Percentiles rank a stretch among this genome's conserved stretches.
Evolutionary conservation across 1,140 invertebrate species (phyloP).

Genomic region (Heliconius nattereri): DNA sequence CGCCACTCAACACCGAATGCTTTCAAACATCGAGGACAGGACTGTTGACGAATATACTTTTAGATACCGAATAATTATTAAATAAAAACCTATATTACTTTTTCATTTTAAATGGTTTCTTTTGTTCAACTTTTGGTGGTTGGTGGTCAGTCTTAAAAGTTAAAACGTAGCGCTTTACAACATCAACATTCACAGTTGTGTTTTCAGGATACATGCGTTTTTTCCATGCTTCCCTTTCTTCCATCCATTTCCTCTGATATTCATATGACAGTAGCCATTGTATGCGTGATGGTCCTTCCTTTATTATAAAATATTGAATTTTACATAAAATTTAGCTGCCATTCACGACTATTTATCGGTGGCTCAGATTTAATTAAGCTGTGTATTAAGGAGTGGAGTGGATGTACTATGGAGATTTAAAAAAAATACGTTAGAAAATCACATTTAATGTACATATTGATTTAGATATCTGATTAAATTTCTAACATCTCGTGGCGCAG

Average conservation of each 20-base stretch:
- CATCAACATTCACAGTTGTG: conserved; percentile 65
- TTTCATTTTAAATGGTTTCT: conserved; percentile 76
- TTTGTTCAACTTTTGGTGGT: conserved; percentile 62
- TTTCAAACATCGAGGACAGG: too few relatives aligned
- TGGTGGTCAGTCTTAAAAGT: conserved; percentile 71
- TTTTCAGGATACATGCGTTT: conserved; percentile 74
- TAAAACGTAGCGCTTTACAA: conserved; percentile 73
- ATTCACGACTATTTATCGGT: background rate
- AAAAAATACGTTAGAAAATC: too few relatives aligned
- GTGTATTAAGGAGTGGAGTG: too few relatives aligned
- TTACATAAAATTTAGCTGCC: background rate
- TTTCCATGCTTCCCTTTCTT: conserved; percentile 75
- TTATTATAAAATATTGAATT: background rate
- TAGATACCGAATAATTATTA: background rate
- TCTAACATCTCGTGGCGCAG: too few relatives aligned
- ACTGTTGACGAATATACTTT: background rate
- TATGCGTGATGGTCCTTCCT: conserved; percentile 70
- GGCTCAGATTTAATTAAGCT: too few relatives aligned
- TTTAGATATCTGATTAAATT: too few relatives aligned
- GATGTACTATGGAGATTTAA: too few relatives aligned
- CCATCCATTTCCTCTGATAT: conserved; percentile 76
- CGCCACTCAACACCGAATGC: too few relatives aligned
- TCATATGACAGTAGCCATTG: conserved; percentile 71
- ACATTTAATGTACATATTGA: too few relatives aligned
- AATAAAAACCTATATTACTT: conserved; percentile 49